These are phyloP conservation scores for Lacanobia oleracea DNA, from an alignment of 2,888 invertebrate species.

Conservation along the genomic window DNA sequence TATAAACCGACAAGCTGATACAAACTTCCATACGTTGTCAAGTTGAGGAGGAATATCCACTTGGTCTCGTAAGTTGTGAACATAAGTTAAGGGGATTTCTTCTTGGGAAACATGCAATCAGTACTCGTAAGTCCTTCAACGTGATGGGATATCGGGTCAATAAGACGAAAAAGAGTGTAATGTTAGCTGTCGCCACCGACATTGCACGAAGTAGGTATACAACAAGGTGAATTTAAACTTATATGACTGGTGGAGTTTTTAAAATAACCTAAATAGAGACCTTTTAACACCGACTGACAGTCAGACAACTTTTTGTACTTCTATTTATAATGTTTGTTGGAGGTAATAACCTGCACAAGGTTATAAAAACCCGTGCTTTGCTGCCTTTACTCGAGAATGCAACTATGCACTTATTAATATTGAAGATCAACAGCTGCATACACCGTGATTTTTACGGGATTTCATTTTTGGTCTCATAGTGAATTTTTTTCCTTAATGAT, in stretches of 20 bases:
- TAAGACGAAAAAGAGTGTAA: constrained; percentile 48
- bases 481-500: too few species aligned
- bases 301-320: neutral
- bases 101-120: constrained; percentile 48
- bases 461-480: too few species aligned
- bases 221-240: neutral
- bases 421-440: too few species aligned
- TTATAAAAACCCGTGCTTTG: too few species aligned
- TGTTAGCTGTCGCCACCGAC: constrained; percentile 33
- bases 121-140: constrained; percentile 53
- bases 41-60: constrained; percentile 37
- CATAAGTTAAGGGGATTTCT: constrained; percentile 37
- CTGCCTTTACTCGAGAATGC: too few species aligned
- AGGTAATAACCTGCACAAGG: too few species aligned
- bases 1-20: constrained; percentile 28
- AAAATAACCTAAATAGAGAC: too few species aligned
- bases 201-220: constrained; percentile 11
- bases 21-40: constrained; percentile 21
- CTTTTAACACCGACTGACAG: neutral
- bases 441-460: too few species aligned
- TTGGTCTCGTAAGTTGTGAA: constrained; percentile 35
- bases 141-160: constrained; percentile 50
- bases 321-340: neutral
- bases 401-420: too few species aligned
- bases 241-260: too few species aligned